Evolutionary conservation across 2,888 invertebrate genomes (phyloP).

Genomic region (Drosophila vallismaia): DNA sequence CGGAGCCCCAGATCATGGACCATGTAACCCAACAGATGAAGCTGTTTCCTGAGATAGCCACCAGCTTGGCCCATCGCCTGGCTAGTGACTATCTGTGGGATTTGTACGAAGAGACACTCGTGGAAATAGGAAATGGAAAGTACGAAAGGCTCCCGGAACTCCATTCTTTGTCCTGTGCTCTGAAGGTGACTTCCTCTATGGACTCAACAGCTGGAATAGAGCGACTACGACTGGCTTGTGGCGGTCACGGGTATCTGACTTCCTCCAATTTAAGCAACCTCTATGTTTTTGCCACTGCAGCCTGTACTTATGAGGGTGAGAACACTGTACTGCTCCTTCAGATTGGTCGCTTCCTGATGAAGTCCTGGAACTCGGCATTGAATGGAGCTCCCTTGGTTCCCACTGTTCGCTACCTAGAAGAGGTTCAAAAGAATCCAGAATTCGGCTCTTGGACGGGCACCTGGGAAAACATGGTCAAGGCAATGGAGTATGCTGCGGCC

Average conservation of each 20-base stretch:
- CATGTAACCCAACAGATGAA: constrained; percentile 97
- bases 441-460: constrained; percentile 78
- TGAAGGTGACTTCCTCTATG: constrained; percentile 92
- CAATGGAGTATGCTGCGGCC: constrained; percentile 84
- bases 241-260: constrained; percentile 97
- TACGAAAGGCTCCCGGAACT: constrained; percentile 91
- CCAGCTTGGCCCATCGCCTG: constrained; percentile 90
- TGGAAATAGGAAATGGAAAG: constrained; percentile 91
- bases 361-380: constrained; percentile 88
- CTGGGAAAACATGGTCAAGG: constrained; percentile 82
- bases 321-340: constrained; percentile 96
- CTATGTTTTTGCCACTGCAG: constrained; percentile 92
- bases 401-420: constrained; percentile 88
- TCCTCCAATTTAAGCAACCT: constrained; percentile 92
- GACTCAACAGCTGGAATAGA: constrained; percentile 91
- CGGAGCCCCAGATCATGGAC: constrained; percentile 95
- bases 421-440: constrained; percentile 50
- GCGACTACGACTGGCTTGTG: constrained; percentile 93
- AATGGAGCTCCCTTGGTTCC: constrained; percentile 86
- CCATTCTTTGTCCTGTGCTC: constrained; percentile 94
- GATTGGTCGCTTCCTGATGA: constrained; percentile 92
- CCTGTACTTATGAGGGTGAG: constrained; percentile 97
- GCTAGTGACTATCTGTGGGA: constrained; percentile 90
- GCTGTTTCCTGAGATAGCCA: constrained; percentile 92
- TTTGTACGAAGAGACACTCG: constrained; percentile 91